Base-by-base conservation (phyloP, 2,113 vertebrate genomes). In the Microcebus lehilahytsara region DNA sequence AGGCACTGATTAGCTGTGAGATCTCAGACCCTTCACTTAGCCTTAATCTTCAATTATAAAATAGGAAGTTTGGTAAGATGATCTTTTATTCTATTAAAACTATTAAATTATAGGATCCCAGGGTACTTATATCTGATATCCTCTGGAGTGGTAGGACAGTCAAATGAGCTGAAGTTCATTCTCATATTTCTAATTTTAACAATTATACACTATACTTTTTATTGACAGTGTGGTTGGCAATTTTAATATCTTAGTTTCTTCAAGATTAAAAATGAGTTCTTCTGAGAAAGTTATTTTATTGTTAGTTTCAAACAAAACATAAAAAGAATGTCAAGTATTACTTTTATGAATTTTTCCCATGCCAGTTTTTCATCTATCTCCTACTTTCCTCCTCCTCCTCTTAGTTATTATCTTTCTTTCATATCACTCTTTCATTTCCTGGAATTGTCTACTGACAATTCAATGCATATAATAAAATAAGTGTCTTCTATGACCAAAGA, bases 131-230 rank as follows among this genome's bases (percentile, higher is more conserved):
- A 67, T 5, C 30, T 71, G 37, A 56, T 13, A 60, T 85, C 27
- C 53, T 89, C 37, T 67, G 53, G 30, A 83, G 40, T 67, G 19
- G 3, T 25, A 89, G 27, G 32, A 71, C 14, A 78, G 9, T 6
- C 34, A 69, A 93, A 91, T 19, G 27, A 97, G 40, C 34, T 71
- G 11, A 86, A 46, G 20, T 89, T 75, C 42, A 53, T 75, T 96
- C 19, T 75, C 30, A 78, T 37, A 91, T 46, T 93, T 93, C 40
- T 93, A 94, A 78, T 77, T 93, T 96, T 88, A 86, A 91, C 16
- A 87, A 53, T 42, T 72, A 78, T n/a, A 87, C 25, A 37, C 66
- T 87, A 9, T 77, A 56, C 14, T 80, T 88, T 91, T 84, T 13
- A 30, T 58, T 56, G 40, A 77, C 22, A 83, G 34, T 49, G 49